Percentiles rank a stretch among this genome's conserved stretches.
Conservation (phyloP, 2,888 invertebrate genomes). For the Clistopyga incitator region DNA sequence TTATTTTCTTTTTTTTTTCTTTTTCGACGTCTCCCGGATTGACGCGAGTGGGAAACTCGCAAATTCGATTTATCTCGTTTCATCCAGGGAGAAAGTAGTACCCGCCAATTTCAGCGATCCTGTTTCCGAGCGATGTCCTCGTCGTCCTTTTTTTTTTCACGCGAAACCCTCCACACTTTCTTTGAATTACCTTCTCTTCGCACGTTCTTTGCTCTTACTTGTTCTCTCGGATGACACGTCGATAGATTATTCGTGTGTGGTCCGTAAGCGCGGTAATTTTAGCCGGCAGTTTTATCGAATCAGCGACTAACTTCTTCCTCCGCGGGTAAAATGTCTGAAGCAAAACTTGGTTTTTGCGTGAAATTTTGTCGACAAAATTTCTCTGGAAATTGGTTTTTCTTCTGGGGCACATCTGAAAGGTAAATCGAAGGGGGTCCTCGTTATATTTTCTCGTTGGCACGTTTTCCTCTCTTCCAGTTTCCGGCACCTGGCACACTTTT, state of each 20-base stretch:
- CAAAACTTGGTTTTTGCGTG: background rate
- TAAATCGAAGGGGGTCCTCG: background rate
- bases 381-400: background rate
- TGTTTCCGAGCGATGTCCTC: background rate
- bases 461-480: background rate
- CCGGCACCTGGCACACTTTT: background rate
- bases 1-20: no score
- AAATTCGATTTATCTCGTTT: conserved; percentile 65
- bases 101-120: conserved; percentile 56
- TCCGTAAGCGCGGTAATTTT: background rate
- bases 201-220: background rate
- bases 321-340: background rate
- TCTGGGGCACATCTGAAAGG: background rate
- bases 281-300: background rate
- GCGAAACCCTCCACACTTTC: background rate
- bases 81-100: conserved; percentile 42
- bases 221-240: background rate
- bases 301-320: background rate
- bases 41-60: conserved; percentile 56
- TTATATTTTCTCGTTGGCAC: background rate
- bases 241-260: background rate
- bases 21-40: conserved; percentile 14
- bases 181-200: background rate
- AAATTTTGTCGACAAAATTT: background rate
- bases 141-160: background rate